These are phyloP conservation scores for Orussus abietinus DNA, from an alignment of 1,140 invertebrate genomes.

Conservation along the genomic window DNA sequence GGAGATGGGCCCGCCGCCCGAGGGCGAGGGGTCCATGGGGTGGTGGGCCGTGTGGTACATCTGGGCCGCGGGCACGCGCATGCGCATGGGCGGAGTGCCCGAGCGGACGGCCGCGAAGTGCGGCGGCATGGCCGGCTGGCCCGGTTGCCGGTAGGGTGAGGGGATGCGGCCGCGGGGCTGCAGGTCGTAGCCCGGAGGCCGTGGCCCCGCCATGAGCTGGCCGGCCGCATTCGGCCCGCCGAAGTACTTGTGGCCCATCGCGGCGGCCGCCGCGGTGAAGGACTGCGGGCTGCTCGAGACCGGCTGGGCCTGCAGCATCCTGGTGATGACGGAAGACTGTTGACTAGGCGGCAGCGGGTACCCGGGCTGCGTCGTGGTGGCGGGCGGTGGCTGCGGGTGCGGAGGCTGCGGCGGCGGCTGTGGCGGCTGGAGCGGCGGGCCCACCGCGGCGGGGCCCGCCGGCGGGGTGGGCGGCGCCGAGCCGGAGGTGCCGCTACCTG, in stretches of 20 bases:
- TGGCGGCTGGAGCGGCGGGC: slow-evolving; percentile 38
- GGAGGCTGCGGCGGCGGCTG: slow-evolving; percentile 33
- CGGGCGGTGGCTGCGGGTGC: slow-evolving; percentile 49
- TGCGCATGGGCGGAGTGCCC: slow-evolving; percentile 46
- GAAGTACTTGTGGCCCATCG: slow-evolving; percentile 53
- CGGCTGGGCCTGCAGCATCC: slow-evolving; percentile 59
- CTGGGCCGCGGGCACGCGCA: slow-evolving; percentile 43
- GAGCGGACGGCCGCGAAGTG: slow-evolving; percentile 47
- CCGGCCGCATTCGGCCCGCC: slow-evolving; percentile 34
- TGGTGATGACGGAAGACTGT: slow-evolving; percentile 62
- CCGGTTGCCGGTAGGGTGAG: slow-evolving; percentile 48
- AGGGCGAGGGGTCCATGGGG: slow-evolving; percentile 57
- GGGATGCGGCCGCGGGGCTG: slow-evolving; percentile 46
- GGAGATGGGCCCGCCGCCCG: slow-evolving; percentile 54
- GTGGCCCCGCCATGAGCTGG: slow-evolving; percentile 43
- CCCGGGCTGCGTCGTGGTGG: too few relatives aligned
- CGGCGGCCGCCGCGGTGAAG: slow-evolving; percentile 47
- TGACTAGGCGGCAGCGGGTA: slow-evolving; percentile 46
- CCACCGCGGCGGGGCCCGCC: slow-evolving; percentile 25
- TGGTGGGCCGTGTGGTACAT: slow-evolving; percentile 55
- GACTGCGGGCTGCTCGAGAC: slow-evolving; percentile 43
- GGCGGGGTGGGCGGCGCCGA: slow-evolving; percentile 49
- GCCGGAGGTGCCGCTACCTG: slow-evolving; percentile 48
- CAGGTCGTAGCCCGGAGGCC: slow-evolving; percentile 44
- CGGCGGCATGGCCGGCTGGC: slow-evolving; percentile 41